phyloP scores from a whole-genome alignment of 2,888 invertebrate species.

The Lycocerus yunnanus region DNA sequence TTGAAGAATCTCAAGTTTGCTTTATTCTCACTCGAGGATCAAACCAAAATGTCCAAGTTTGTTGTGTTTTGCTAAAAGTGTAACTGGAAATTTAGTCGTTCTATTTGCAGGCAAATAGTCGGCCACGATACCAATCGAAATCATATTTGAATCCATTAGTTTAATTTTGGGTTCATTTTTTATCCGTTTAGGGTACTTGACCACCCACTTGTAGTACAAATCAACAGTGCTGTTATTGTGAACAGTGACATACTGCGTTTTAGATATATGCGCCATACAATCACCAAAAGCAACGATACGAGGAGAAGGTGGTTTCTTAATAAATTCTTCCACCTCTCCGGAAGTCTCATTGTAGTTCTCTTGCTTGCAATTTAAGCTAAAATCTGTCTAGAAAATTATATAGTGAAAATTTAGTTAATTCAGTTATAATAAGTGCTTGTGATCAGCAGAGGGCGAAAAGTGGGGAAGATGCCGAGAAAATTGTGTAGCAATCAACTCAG shows the following conservation, averaged over 20 bases:
- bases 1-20: background rate
- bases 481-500: too few species aligned
- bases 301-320: constrained; percentile 8
- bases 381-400: background rate
- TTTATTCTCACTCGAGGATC: constrained; percentile 45
- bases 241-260: constrained; percentile 34
- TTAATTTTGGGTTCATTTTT: constrained; percentile 3
- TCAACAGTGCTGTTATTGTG: constrained; percentile 36
- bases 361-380: too few species aligned
- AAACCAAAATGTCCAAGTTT: constrained; percentile 43
- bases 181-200: constrained; percentile 22
- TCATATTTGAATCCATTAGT: constrained; percentile 37
- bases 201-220: constrained; percentile 46
- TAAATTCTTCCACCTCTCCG: background rate
- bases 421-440: too few species aligned
- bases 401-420: background rate
- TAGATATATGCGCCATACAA: constrained; percentile 23
- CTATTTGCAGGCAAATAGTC: constrained; percentile 45
- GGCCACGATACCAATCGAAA: constrained; percentile 40
- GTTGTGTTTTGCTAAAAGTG: constrained; percentile 36
- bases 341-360: too few species aligned
- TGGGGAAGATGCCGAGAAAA: too few species aligned
- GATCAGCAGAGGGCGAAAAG: too few species aligned
- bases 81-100: constrained; percentile 44
- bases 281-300: constrained; percentile 40